A percentile compares a stretch with the other conserved stretches of the same genome.
These are phyloP conservation scores for Tachyglossus aculeatus DNA, from an alignment of 2,797 vertebrate species.

Conservation along the genomic window DNA sequence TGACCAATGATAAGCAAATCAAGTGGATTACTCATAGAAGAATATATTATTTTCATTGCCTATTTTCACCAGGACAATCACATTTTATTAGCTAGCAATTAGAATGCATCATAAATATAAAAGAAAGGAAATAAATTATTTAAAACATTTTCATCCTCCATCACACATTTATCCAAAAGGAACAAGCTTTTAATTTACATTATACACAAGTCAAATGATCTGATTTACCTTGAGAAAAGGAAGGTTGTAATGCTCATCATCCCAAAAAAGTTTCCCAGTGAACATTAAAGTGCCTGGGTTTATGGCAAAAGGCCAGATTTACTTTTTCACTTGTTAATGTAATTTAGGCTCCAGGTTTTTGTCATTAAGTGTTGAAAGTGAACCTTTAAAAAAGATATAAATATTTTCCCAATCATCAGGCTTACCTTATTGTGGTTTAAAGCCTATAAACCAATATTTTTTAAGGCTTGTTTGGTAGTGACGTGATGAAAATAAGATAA, in stretches of 20 bases:
- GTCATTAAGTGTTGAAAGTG: slow-evolving; percentile 17
- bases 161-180: slow-evolving; percentile 4
- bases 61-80: neutral
- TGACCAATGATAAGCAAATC: too few species aligned
- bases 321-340: neutral
- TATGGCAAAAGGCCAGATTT: neutral
- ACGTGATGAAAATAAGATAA: too few species aligned
- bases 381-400: neutral
- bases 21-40: neutral
- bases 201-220: neutral
- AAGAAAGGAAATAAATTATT: neutral
- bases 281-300: slow-evolving; percentile 3
- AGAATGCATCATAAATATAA: neutral
- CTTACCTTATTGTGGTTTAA: too few species aligned
- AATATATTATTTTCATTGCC: neutral
- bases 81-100: neutral
- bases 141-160: neutral
- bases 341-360: slow-evolving; percentile 1
- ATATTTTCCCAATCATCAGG: neutral
- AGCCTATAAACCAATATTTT: too few species aligned
- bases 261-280: slow-evolving; percentile 11
- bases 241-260: neutral
- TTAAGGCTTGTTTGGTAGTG: too few species aligned
- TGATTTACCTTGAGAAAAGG: neutral
- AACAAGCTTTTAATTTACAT: slow-evolving; percentile 2